phyloP scores from a whole-genome alignment of 2,113 vertebrate genomes.

The Perca schrenkii region DNA sequence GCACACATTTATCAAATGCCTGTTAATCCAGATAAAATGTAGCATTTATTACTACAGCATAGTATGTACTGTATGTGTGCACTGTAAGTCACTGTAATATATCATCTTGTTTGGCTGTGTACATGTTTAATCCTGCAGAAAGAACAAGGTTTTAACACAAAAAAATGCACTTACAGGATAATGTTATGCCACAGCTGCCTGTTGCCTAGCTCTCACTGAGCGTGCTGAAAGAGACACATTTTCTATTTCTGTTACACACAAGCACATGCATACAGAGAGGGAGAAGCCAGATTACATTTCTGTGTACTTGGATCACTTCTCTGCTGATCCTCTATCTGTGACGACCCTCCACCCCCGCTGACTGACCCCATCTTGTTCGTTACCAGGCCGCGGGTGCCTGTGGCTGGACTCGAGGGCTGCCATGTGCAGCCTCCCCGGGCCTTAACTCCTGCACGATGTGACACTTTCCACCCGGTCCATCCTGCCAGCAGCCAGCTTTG shows the following conservation, averaged over 20 bases:
- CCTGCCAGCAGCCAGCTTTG: conserved; percentile 59
- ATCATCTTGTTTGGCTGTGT: conserved; percentile 24
- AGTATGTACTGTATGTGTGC: neutral
- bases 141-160: conserved; percentile 43
- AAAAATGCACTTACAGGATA: conserved; percentile 56
- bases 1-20: conserved; percentile 10
- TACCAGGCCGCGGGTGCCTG: conserved; percentile 2
- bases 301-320: conserved; percentile 29
- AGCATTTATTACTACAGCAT: neutral
- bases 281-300: conserved; percentile 29
- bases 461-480: conserved; percentile 43
- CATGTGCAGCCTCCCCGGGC: conserved; percentile 45
- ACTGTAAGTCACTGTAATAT: conserved; percentile 12
- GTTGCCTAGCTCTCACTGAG: conserved; percentile 14
- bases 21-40: conserved; percentile 35
- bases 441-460: conserved; percentile 41
- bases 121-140: conserved; percentile 56
- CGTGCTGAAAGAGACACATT: neutral
- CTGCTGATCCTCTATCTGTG: conserved; percentile 46
- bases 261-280: neutral
- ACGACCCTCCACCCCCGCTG: neutral
- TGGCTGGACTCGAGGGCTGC: conserved; percentile 47
- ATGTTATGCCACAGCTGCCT: conserved; percentile 41
- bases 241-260: conserved; percentile 13
- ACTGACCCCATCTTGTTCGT: conserved; percentile 42